Evolutionary conservation across 1,140 invertebrate genomes (phyloP).

Genomic region (Penaeus indicus): DNA sequence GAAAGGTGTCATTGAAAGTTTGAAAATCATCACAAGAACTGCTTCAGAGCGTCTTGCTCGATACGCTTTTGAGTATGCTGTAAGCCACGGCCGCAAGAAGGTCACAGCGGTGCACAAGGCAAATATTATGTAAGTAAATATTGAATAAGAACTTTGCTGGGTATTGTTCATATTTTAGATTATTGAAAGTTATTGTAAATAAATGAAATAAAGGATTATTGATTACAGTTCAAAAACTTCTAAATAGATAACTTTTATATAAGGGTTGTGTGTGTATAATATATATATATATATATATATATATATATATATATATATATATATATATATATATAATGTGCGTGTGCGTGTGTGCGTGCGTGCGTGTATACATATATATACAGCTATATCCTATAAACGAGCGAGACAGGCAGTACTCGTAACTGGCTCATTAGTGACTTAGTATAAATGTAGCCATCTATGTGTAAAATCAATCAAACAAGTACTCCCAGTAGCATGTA

Average conservation of each 20-base stretch:
- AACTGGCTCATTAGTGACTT: too few relatives aligned
- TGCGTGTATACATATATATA: too few relatives aligned
- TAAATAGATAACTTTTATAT: neutral
- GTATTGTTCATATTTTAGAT: neutral
- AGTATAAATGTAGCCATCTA: too few relatives aligned
- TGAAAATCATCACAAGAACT: conserved; percentile 94
- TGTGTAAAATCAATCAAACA: too few relatives aligned
- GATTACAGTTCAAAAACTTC: neutral
- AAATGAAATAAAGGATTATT: neutral
- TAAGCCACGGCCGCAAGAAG: conserved; percentile 88
- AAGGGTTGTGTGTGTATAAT: neutral
- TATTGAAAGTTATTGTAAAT: neutral
- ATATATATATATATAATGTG: neutral
- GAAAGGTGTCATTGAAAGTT: conserved; percentile 92
- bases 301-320: neutral
- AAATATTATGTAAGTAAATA: conserved; percentile 88
- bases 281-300: neutral
- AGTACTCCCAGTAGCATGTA: too few relatives aligned
- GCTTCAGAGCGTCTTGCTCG: conserved; percentile 94
- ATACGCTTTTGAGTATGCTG: conserved; percentile 97
- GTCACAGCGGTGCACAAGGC: conserved; percentile 98
- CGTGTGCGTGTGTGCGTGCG: too few relatives aligned
- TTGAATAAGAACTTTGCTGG: neutral
- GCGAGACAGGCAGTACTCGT: too few relatives aligned
- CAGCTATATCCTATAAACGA: too few relatives aligned